Conservation (phyloP, 2,113 vertebrate genomes). For the Forbesichthys agassizii region DNA sequence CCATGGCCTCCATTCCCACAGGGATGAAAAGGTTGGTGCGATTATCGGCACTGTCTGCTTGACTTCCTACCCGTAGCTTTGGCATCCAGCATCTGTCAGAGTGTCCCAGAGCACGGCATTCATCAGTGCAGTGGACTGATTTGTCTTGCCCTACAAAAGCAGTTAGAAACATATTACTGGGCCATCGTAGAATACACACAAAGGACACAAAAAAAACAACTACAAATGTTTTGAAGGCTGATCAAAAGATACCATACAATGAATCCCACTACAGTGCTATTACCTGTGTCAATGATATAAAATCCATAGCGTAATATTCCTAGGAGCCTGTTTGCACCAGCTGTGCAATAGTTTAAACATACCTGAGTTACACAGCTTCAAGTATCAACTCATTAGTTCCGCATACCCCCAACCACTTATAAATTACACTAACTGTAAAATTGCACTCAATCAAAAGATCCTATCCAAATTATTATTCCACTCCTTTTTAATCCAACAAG, state of each 20-base stretch:
- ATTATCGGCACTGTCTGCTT: constrained; percentile 96
- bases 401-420: not conserved
- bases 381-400: not conserved
- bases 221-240: constrained; percentile 8
- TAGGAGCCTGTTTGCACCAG: constrained; percentile 20
- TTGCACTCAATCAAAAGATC: not conserved
- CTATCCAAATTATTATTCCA: not conserved
- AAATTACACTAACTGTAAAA: not conserved
- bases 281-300: not conserved
- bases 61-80: constrained; percentile 94
- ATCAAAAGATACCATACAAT: constrained; percentile 18
- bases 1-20: constrained; percentile 90
- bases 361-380: not conserved
- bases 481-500: not conserved
- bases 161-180: constrained; percentile 70
- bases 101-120: constrained; percentile 98
- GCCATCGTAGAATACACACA: constrained; percentile 24
- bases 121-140: constrained; percentile 97
- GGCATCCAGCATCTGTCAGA: constrained; percentile 99
- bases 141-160: constrained; percentile 91
- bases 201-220: constrained; percentile 19
- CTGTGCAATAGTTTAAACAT: constrained; percentile 6
- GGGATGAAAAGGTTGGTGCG: constrained; percentile 99
- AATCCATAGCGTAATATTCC: constrained; percentile 4
- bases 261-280: constrained; percentile 3